phyloP scores from a whole-genome alignment of 2,797 vertebrate species.

The Myotis vivesi region DNA sequence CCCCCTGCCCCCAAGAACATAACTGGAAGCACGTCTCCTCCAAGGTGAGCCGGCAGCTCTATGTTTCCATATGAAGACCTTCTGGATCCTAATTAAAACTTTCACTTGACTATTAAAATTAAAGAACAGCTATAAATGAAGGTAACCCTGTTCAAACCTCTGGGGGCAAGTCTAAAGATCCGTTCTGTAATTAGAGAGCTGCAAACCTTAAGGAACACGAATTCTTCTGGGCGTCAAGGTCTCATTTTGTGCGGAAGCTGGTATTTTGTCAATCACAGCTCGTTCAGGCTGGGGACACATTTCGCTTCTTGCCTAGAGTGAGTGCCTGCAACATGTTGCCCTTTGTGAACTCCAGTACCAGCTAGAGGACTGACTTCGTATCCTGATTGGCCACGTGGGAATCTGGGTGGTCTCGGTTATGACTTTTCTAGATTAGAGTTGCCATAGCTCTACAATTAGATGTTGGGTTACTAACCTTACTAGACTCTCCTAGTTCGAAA shows the following conservation, averaged over 20 bases:
- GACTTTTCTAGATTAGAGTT: not conserved
- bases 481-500: not conserved
- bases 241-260: slow-evolving; percentile 48
- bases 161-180: slow-evolving; percentile 49
- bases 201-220: not conserved
- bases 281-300: not conserved
- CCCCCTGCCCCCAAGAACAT: not conserved
- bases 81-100: slow-evolving; percentile 72
- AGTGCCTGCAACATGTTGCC: not conserved
- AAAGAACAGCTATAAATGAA: slow-evolving; percentile 67
- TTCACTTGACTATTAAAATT: slow-evolving; percentile 70
- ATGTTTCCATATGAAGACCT: slow-evolving; percentile 28
- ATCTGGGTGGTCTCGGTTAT: not conserved
- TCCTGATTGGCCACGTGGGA: not conserved
- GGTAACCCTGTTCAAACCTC: slow-evolving; percentile 55
- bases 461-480: not conserved
- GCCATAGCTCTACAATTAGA: not conserved
- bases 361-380: not conserved
- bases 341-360: not conserved
- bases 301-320: not conserved
- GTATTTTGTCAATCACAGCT: slow-evolving; percentile 59
- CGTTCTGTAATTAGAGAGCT: slow-evolving; percentile 69
- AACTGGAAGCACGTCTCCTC: not conserved
- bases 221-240: slow-evolving; percentile 29
- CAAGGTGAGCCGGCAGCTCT: not conserved